These are phyloP conservation scores for Gari tellinella DNA, from an alignment of 2,888 invertebrate genomes.

Conservation along the genomic window DNA sequence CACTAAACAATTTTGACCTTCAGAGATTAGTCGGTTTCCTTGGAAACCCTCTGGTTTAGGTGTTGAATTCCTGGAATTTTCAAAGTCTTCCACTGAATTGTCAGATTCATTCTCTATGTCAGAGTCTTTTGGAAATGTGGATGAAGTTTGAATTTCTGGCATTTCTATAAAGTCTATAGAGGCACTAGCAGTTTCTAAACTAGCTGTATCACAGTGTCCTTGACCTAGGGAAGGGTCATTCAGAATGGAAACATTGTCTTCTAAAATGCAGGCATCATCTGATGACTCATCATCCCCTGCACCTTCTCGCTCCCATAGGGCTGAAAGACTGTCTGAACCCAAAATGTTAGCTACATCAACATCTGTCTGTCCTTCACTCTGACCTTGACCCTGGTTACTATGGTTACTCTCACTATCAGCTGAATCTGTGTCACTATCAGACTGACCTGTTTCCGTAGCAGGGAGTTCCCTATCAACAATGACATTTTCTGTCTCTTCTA, in stretches of 20 bases:
- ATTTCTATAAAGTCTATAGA: constrained; percentile 49
- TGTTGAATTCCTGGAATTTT: constrained; percentile 30
- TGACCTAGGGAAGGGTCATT: not conserved
- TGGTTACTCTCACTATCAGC: constrained; percentile 39
- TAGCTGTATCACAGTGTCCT: constrained; percentile 40
- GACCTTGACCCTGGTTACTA: constrained; percentile 24
- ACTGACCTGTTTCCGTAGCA: constrained; percentile 39
- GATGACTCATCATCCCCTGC: constrained; percentile 38
- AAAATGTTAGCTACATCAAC: constrained; percentile 56
- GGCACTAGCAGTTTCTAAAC: constrained; percentile 54
- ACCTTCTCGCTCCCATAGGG: constrained; percentile 31
- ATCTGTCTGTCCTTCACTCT: constrained; percentile 19
- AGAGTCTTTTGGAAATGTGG: constrained; percentile 3
- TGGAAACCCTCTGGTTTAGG: constrained; percentile 43
- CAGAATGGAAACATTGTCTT: not conserved
- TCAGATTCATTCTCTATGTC: constrained; percentile 26
- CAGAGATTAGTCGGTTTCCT: constrained; percentile 34
- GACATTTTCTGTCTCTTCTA: constrained; percentile 23
- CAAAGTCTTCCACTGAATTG: constrained; percentile 10
- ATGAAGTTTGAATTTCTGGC: constrained; percentile 24
- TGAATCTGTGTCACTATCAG: constrained; percentile 52
- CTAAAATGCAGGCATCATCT: constrained; percentile 47
- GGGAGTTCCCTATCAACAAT: constrained; percentile 42
- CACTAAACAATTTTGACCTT: not conserved
- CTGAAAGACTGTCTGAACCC: constrained; percentile 37